A percentile compares a stretch with the other conserved stretches of the same genome.
phyloP scores from a whole-genome alignment of 1,140 invertebrate genomes.

The Drosophila neocordata region DNA sequence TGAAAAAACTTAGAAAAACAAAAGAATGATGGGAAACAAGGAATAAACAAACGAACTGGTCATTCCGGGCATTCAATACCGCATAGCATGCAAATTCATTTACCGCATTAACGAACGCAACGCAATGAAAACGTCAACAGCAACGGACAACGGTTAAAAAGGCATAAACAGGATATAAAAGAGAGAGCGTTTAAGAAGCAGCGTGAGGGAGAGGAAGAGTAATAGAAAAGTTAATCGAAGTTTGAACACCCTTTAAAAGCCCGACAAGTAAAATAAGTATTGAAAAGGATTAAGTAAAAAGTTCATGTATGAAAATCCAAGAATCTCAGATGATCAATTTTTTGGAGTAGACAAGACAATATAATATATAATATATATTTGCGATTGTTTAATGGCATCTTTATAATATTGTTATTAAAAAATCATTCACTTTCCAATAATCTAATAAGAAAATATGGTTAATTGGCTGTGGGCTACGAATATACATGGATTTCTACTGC shows the following conservation, averaged over 20 bases:
- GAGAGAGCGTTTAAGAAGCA: slow-evolving; percentile 52
- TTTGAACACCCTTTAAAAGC: not conserved
- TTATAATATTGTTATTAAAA: too few species aligned
- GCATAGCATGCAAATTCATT: slow-evolving; percentile 77
- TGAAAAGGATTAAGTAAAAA: too few species aligned
- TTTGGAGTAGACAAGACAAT: too few species aligned
- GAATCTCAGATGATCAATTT: too few species aligned
- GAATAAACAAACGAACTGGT: slow-evolving; percentile 51
- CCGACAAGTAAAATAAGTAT: too few species aligned
- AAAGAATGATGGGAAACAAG: slow-evolving; percentile 15
- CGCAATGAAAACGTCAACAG: slow-evolving; percentile 38
- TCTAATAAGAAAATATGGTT: too few species aligned
- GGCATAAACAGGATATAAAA: slow-evolving; percentile 71
- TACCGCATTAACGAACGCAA: slow-evolving; percentile 67
- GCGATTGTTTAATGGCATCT: too few species aligned
- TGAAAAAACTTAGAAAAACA: slow-evolving; percentile 15
- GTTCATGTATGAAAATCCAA: too few species aligned
- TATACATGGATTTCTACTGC: too few species aligned
- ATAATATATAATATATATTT: too few species aligned
- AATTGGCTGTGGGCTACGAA: too few species aligned
- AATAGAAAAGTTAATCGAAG: not conserved
- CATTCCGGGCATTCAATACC: slow-evolving; percentile 45
- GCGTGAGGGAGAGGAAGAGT: slow-evolving; percentile 32
- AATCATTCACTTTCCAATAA: too few species aligned
- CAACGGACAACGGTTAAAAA: slow-evolving; percentile 27